These are phyloP conservation scores for Calameuta pallipes DNA, from an alignment of 2,888 invertebrate genomes.

Conservation along the genomic window DNA sequence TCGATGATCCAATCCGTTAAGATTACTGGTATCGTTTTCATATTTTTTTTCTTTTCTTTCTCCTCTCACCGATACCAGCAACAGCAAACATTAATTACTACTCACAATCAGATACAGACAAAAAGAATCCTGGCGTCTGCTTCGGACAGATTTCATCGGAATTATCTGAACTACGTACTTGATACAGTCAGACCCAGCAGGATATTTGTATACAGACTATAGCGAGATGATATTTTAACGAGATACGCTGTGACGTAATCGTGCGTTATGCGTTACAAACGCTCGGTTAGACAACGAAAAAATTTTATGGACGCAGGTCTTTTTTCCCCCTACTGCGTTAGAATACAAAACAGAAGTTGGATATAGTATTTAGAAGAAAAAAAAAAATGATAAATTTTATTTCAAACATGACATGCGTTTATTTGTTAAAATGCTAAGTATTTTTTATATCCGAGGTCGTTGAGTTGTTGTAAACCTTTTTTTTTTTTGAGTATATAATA, in stretches of 20 bases:
- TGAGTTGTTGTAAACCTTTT: background rate
- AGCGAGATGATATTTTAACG: background rate
- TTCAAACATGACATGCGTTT: background rate
- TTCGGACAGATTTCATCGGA: background rate
- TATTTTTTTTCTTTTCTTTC: background rate
- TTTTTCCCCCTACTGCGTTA: background rate
- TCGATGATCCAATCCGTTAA: background rate
- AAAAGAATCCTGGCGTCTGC: background rate
- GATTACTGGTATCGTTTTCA: background rate
- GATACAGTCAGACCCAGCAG: background rate
- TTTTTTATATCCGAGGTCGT: background rate
- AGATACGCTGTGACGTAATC: background rate
- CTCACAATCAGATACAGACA: background rate
- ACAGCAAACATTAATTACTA: background rate
- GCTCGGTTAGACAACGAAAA: background rate
- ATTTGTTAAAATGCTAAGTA: background rate
- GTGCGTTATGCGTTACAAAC: background rate
- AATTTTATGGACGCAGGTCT: background rate
- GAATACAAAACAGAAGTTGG: background rate
- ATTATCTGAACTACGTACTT: background rate
- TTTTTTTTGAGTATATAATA: background rate
- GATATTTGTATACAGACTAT: background rate
- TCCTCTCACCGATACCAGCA: background rate
- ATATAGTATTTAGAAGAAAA: background rate
- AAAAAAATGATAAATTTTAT: background rate